phyloP scores from a whole-genome alignment of 2,797 vertebrate genomes.

The Lemur catta region DNA sequence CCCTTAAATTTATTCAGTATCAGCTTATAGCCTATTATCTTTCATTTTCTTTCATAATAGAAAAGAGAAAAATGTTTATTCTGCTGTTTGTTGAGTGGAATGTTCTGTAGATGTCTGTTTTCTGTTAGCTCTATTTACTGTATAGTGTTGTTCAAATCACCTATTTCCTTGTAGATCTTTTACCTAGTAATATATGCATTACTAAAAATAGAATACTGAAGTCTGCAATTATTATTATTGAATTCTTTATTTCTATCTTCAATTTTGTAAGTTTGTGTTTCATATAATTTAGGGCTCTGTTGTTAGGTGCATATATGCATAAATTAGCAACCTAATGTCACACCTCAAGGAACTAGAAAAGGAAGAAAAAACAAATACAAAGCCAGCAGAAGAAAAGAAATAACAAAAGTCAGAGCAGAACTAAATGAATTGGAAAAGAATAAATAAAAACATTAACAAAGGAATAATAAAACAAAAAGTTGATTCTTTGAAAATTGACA shows the following conservation, averaged over 20 bases:
- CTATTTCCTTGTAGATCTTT: neutral
- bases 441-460: too few relatives aligned
- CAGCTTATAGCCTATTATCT: neutral
- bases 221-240: neutral
- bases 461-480: too few relatives aligned
- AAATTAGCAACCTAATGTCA: too few relatives aligned
- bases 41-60: neutral
- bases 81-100: neutral
- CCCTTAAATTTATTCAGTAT: neutral
- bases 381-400: too few relatives aligned
- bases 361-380: too few relatives aligned
- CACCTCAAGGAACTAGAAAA: too few relatives aligned
- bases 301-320: neutral
- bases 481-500: too few relatives aligned
- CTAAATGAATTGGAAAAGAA: too few relatives aligned
- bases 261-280: neutral
- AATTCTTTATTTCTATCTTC: neutral
- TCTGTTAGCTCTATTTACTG: neutral
- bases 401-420: too few relatives aligned
- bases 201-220: neutral
- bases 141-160: neutral
- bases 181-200: neutral
- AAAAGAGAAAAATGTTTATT: neutral
- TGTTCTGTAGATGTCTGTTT: neutral
- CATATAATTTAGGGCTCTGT: neutral